phyloP scores from a whole-genome alignment of 1,140 invertebrate species.

The Dendrolimus kikuchii region DNA sequence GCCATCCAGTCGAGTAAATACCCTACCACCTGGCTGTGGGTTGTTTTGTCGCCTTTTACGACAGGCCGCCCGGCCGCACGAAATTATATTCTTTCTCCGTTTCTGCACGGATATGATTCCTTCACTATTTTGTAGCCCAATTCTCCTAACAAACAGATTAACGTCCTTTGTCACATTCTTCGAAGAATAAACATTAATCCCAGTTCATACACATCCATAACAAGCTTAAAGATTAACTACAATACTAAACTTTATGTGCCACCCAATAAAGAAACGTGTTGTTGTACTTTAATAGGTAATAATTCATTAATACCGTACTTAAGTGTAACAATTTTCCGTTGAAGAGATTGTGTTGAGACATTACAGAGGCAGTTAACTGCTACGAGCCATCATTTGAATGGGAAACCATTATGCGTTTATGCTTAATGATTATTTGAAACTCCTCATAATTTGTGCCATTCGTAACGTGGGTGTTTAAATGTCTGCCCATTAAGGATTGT shows the following conservation, averaged over 20 bases:
- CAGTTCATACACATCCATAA: neutral
- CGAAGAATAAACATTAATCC: neutral
- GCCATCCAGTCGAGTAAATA: too few species aligned
- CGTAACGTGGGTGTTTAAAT: conserved; percentile 35
- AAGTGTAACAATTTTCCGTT: conserved; percentile 52
- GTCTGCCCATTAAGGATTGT: conserved; percentile 38
- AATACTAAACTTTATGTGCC: conserved; percentile 26
- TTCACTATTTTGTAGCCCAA: too few species aligned
- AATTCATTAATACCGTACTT: conserved; percentile 57
- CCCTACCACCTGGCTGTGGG: too few species aligned
- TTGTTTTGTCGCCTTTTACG: too few species aligned
- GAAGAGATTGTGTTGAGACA: conserved; percentile 61
- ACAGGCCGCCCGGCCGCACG: too few species aligned
- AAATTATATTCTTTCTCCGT: too few species aligned
- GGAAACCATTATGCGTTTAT: conserved; percentile 60
- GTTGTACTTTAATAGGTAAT: conserved; percentile 51
- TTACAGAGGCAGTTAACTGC: conserved; percentile 53
- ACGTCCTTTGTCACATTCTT: too few species aligned
- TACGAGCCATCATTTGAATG: conserved; percentile 54
- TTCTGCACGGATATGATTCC: too few species aligned
- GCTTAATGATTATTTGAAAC: conserved; percentile 63
- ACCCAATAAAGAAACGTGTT: conserved; percentile 43
- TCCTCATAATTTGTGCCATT: conserved; percentile 51
- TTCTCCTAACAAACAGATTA: too few species aligned
- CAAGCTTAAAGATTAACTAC: neutral